Percentiles rank a stretch among this genome's conserved stretches.
Conservation (phyloP, 2,888 invertebrate species). For the Syrista parreyssii region DNA sequence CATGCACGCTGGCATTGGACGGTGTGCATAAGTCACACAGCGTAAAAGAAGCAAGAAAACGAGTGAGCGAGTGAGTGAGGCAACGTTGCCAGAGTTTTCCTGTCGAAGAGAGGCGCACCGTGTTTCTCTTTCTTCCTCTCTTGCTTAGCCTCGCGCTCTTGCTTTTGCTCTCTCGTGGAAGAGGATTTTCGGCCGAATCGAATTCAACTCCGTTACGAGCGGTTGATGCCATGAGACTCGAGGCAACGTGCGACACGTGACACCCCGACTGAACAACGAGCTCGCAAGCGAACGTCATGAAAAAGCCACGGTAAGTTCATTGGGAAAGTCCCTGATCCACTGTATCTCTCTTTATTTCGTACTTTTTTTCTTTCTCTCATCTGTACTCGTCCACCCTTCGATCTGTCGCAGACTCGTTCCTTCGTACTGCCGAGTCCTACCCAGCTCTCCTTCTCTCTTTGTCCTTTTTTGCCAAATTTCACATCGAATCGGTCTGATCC, state of each 20-base stretch:
- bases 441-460: no score
- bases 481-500: no score
- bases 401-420: constrained; percentile 25
- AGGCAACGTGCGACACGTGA: constrained; percentile 51
- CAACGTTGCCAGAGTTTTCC: constrained; percentile 56
- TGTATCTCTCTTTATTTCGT: not conserved
- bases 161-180: not conserved
- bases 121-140: no score
- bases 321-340: constrained; percentile 3
- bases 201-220: not conserved
- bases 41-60: constrained; percentile 2
- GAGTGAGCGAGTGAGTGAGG: constrained; percentile 42
- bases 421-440: constrained; percentile 9
- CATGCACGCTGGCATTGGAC: constrained; percentile 5
- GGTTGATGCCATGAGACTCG: constrained; percentile 50
- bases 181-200: constrained; percentile 11
- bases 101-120: constrained; percentile 7
- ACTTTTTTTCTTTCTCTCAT: not conserved
- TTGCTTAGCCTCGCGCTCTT: no score
- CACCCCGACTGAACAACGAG: constrained; percentile 42
- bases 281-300: constrained; percentile 50
- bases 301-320: constrained; percentile 56
- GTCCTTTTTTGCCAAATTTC: no score
- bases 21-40: constrained; percentile 17
- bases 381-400: constrained; percentile 15